Evolutionary conservation across 2,888 invertebrate species (phyloP), one percentile per base, ranked within the genome.

Genomic region (Drosophila longiperda): DNA sequence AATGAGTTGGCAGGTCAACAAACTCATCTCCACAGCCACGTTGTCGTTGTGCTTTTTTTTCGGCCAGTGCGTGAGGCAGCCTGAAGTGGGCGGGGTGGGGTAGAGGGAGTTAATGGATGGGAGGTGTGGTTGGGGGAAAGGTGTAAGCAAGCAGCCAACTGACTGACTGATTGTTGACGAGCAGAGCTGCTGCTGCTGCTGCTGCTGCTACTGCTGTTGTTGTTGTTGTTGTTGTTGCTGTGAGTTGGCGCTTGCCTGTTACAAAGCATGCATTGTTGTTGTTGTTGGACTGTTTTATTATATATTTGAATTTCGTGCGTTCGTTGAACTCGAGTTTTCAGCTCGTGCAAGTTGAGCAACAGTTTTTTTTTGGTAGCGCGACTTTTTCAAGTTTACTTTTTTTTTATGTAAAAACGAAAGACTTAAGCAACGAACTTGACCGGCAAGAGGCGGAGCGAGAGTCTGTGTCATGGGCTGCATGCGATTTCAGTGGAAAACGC

Each of bases 371-470:
- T 75, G 64, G 63, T 73, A 63, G 78, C 66, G 66, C 73, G 72
- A 73, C 66, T 75, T 76, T 68, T 55, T 63, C n/a, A 34, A 45
- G 48, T 34, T 64, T 42, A 65, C 74, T 67, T 38, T 38, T 66
- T 36, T 40, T 61, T 40, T 32, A 50, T 55, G 65, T 78, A 63
- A 67, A 69, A 83, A 74, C 78, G 74, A 84, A 87, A 87, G 89
- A 87, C 87, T 89, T 87, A 89, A 68, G 83, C 81, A 74, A 89
- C 87, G 64, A 89, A 89, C 87, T 84, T 78, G 62, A 55, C 48
- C 54, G 26, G 38, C 9, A 20, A 32, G 20, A 1, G 26, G 38
- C 48, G 15, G 20, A 42, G n/a, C 34, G 54, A 40, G 36, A 65
- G 12, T 23, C 29, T 38, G 12, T 58, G 53, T 6, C 11, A 20